Evolutionary conservation across 2,113 vertebrate genomes (phyloP).

Genomic region (Melierax canorus): DNA sequence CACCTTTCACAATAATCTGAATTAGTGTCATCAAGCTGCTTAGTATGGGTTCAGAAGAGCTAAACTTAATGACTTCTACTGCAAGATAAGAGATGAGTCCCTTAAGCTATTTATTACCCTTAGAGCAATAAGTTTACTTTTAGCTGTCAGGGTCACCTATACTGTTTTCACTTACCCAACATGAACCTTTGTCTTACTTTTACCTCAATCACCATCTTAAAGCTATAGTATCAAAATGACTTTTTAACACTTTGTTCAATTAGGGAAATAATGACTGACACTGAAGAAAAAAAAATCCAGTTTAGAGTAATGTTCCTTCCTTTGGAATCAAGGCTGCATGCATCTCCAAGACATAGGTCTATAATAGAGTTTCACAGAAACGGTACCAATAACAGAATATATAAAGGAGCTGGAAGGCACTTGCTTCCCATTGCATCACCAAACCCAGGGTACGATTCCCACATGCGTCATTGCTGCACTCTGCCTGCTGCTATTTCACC

Average conservation of each 20-base stretch:
- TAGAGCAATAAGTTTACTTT: neutral
- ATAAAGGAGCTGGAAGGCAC: neutral
- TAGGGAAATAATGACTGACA: neutral
- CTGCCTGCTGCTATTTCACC: neutral
- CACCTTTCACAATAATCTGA: neutral
- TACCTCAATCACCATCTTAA: neutral
- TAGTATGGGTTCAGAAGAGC: neutral
- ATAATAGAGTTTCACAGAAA: neutral
- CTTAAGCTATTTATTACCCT: neutral
- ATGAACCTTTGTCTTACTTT: neutral
- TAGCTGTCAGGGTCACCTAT: neutral
- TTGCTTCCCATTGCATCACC: neutral
- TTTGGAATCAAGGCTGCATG: neutral
- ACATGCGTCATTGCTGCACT: fast-evolving
- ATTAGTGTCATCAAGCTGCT: neutral
- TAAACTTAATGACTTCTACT: neutral
- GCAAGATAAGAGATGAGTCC: fast-evolving
- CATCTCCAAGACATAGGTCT: neutral
- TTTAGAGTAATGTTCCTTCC: neutral
- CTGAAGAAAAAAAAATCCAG: neutral
- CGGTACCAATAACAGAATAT: neutral
- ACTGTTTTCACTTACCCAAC: neutral
- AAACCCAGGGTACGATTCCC: neutral
- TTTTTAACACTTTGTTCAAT: neutral
- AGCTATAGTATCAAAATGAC: neutral